These are phyloP conservation scores for Pseudomyrmex concolor DNA, from an alignment of 1,140 invertebrate species.

Conservation along the genomic window DNA sequence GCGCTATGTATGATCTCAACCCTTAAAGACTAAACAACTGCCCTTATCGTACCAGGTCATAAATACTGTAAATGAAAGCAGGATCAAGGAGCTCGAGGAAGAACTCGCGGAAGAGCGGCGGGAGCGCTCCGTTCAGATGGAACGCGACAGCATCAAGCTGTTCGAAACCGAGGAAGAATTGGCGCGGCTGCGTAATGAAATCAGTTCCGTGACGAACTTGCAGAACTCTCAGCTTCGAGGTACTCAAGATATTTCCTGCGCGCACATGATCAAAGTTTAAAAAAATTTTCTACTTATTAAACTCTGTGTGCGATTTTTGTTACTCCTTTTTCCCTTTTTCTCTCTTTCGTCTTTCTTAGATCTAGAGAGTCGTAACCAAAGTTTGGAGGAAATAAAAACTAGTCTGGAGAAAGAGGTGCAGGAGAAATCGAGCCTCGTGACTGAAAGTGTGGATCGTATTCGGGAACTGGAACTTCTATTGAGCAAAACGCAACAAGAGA, in stretches of 20 bases:
- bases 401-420: slow-evolving; percentile 72
- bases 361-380: slow-evolving; percentile 73
- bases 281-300: no score
- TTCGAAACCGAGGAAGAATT: slow-evolving; percentile 86
- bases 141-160: slow-evolving; percentile 85
- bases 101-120: slow-evolving; percentile 83
- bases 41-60: slow-evolving; percentile 80
- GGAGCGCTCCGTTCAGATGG: slow-evolving; percentile 83
- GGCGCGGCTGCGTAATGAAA: slow-evolving; percentile 81
- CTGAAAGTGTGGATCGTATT: slow-evolving; percentile 82
- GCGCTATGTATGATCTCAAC: background rate
- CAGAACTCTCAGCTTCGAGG: slow-evolving; percentile 64
- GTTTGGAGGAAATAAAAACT: slow-evolving; percentile 76
- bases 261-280: no score
- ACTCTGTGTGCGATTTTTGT: background rate
- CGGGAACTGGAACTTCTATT: slow-evolving; percentile 84
- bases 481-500: slow-evolving; percentile 85
- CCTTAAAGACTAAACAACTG: slow-evolving; percentile 58
- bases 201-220: slow-evolving; percentile 6
- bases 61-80: slow-evolving; percentile 84
- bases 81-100: slow-evolving; percentile 86
- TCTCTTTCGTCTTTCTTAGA: slow-evolving; percentile 39
- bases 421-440: slow-evolving; percentile 54
- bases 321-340: background rate
- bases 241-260: background rate